Evolutionary conservation across 2,888 invertebrate genomes (phyloP), one percentile per base, ranked within the genome.

Genomic region (Yponomeuta plumbellus): DNA sequence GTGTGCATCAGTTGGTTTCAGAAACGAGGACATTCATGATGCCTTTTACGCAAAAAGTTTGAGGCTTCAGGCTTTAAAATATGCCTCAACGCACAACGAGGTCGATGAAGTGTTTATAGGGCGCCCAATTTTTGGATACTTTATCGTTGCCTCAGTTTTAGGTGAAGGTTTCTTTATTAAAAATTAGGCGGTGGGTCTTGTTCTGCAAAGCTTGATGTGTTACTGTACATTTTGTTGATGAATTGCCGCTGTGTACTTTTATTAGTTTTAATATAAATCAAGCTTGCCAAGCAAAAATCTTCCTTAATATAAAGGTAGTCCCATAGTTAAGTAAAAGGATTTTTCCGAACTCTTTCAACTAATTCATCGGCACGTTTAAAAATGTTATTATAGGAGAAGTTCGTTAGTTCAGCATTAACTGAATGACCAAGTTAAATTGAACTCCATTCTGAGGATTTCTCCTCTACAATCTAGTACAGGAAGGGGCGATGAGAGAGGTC

Each of bases 361-460:
- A 62, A 62, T 62, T 62, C 62, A 39, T 62, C 39, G 62, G n/a
- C 62, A 62, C 62, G 62, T 39, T 23, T 59, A 62, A 40, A 52
- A 62, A 62, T 39, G 17, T 17, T 40, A 62, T 62, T 62, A 62
- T 62, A 40, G 26, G 11, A 39, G 26, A 62, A 62, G 34, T 62
- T 62, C 62, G 62, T 62, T 39, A 62, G 62, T 62, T 62, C 62
- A 62, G 39, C 39, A 40, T 62, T 34, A 26, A 62, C 11, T 57
- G 62, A n/a, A 34, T 20, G n/a, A 40, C 62, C 39, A 26, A 34
- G 5, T 10, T 62, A 20, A 20, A 11, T 34, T 39, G 39, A 62
- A 11, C 62, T 61, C 62, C 39, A 8, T 39, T 17, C 62, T 20
- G n/a, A 10, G 22, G 22, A 13, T 59, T 59, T n/a, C 13, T 59